A percentile compares a stretch with the other conserved stretches of the same genome.
These are phyloP conservation scores for Onychostruthus taczanowskii DNA, from an alignment of 2,113 vertebrate genomes.

Conservation along the genomic window DNA sequence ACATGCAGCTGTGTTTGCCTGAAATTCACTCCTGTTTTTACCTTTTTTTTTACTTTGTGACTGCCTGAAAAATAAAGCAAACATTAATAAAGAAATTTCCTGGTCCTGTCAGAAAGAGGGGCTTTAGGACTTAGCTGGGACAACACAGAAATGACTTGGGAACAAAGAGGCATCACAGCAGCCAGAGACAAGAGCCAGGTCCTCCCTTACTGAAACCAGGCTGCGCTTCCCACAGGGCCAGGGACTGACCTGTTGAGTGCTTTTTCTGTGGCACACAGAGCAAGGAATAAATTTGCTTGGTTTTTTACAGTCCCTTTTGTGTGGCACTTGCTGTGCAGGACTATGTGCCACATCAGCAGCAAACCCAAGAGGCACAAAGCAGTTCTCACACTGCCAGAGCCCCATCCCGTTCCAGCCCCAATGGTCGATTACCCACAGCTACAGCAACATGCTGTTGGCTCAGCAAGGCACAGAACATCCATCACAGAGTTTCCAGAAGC, in stretches of 20 bases:
- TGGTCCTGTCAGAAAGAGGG: neutral
- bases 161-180: neutral
- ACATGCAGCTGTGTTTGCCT: neutral
- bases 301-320: neutral
- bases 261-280: neutral
- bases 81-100: neutral
- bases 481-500: neutral
- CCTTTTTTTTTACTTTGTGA: neutral
- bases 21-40: neutral
- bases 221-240: rapidly evolving
- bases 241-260: neutral
- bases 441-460: neutral
- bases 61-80: neutral
- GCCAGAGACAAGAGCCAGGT: neutral
- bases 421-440: neutral
- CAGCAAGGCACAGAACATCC: neutral
- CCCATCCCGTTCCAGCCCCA: rapidly evolving
- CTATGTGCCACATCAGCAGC: neutral
- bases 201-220: neutral
- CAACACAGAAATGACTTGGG: neutral
- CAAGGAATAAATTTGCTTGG: neutral
- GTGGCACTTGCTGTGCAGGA: neutral
- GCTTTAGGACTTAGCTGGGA: neutral
- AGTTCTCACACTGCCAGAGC: neutral
- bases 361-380: neutral